phyloP scores from a whole-genome alignment of 1,140 invertebrate species.

The Globodera ellingtonae region DNA sequence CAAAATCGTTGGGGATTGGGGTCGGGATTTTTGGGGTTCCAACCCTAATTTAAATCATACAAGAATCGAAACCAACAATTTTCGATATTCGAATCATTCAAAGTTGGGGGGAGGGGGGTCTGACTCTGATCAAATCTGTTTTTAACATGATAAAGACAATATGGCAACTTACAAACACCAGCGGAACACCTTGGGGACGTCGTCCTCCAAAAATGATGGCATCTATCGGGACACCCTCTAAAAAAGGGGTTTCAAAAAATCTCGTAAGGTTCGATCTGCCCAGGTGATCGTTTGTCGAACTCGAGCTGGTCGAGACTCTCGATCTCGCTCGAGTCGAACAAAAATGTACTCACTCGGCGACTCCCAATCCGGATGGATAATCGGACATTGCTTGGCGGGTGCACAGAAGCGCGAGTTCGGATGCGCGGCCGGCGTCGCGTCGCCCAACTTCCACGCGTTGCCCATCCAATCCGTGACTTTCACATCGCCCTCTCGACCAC shows the following conservation, averaged over 20 bases:
- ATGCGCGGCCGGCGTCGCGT: constrained; percentile 81
- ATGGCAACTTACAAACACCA: constrained; percentile 75
- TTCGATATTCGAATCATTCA: too few species aligned
- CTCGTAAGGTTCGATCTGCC: too few species aligned
- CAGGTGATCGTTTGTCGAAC: too few species aligned
- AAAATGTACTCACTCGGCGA: constrained; percentile 69
- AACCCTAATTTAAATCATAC: too few species aligned
- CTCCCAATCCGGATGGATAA: constrained; percentile 78
- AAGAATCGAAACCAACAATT: too few species aligned
- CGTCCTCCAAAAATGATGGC: constrained; percentile 95
- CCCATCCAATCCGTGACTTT: constrained; percentile 66
- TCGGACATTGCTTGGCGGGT: constrained; percentile 88
- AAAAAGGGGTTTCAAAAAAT: background rate
- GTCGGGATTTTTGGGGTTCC: too few species aligned
- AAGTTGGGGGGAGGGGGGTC: too few species aligned
- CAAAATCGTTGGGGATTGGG: too few species aligned
- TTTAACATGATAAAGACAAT: too few species aligned
- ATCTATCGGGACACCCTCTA: constrained; percentile 78
- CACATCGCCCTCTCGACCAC: constrained; percentile 55
- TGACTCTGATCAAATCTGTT: too few species aligned
- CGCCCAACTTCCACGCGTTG: constrained; percentile 72
- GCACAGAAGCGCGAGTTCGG: constrained; percentile 94
- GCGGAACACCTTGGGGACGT: constrained; percentile 83
- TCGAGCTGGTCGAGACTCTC: too few species aligned
- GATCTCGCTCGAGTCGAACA: too few species aligned